Percentiles rank a stretch among this genome's conserved stretches.
Conservation (phyloP, 2,113 vertebrate genomes). For the Tauraco erythrolophus region DNA sequence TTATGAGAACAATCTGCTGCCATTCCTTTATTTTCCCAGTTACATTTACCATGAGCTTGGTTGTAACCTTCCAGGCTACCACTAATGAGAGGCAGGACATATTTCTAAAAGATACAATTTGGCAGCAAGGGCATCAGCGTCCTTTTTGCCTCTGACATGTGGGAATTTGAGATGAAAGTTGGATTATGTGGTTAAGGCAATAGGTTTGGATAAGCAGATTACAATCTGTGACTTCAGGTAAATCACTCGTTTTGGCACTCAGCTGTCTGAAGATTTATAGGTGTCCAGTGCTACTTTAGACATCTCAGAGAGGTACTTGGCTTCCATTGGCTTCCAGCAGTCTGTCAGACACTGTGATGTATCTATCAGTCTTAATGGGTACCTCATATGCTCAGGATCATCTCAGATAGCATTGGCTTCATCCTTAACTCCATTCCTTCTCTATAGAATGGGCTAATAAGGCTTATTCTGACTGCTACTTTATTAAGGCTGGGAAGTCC, state of each 20-base stretch:
- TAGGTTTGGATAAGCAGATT: not conserved
- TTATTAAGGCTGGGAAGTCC: no score
- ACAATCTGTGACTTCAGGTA: not conserved
- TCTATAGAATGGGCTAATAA: not conserved
- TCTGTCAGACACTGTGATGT: not conserved
- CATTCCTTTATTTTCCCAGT: not conserved
- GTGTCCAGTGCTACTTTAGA: not conserved
- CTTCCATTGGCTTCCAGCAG: not conserved
- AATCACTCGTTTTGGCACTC: fast-evolving
- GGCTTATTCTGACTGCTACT: no score
- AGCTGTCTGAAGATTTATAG: not conserved
- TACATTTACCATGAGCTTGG: not conserved
- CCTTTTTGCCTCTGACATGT: not conserved
- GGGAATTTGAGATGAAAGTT: not conserved
- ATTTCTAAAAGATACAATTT: not conserved
- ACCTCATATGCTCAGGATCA: not conserved
- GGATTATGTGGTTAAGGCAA: not conserved
- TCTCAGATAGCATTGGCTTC: fast-evolving
- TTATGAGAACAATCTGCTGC: conserved; percentile 1
- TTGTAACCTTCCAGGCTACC: not conserved
- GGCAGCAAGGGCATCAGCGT: not conserved
- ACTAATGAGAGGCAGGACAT: fast-evolving
- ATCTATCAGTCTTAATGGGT: not conserved
- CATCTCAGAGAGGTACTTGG: not conserved
- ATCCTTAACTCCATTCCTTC: not conserved